Percentiles rank a stretch among this genome's conserved stretches.
These are phyloP conservation scores for Lasioglossum zephyrum DNA, from an alignment of 2,888 invertebrate species.

Conservation along the genomic window DNA sequence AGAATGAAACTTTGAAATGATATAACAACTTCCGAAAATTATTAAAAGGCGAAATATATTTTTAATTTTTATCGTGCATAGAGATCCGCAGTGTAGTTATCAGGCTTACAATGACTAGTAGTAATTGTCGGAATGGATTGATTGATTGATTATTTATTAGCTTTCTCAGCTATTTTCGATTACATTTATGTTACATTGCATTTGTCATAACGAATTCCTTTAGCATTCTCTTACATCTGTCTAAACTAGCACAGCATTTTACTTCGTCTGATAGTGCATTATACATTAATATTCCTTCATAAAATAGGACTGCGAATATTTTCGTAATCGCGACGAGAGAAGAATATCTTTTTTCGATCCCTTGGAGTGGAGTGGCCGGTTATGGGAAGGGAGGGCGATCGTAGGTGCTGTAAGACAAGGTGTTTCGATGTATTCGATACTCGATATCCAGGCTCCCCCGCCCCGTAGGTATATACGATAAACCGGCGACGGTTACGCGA, in stretches of 20 bases:
- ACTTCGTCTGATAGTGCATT: no score
- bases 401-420: slow-evolving; percentile 26
- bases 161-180: no score
- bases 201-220: no score
- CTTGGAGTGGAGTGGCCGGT: neutral
- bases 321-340: neutral
- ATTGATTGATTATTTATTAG: no score
- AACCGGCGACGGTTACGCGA: slow-evolving; percentile 60
- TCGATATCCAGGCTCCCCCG: slow-evolving; percentile 37
- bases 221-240: no score
- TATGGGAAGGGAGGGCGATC: neutral
- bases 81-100: neutral
- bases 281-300: no score
- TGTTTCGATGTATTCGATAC: slow-evolving; percentile 27
- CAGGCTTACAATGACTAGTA: neutral
- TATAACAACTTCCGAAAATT: neutral
- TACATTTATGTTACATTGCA: no score
- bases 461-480: slow-evolving; percentile 44
- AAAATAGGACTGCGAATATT: neutral
- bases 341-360: neutral
- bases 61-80: neutral
- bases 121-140: neutral
- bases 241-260: no score
- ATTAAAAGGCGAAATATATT: neutral
- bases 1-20: no score